Evolutionary conservation across 2,888 invertebrate genomes (phyloP).

Genomic region (Danaus chrysippus): DNA sequence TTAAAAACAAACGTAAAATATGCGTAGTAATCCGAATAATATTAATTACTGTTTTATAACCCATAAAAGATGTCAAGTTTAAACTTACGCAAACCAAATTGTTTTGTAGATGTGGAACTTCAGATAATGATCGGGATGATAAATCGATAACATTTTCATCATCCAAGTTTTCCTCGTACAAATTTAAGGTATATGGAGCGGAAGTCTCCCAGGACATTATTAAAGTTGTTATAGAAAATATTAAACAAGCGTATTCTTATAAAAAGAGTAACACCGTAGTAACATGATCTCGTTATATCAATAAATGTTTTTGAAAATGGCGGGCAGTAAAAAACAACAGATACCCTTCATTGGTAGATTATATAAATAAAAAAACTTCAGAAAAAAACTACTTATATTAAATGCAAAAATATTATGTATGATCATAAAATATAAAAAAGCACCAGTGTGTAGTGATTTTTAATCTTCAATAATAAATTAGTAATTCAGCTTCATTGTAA

Average conservation of each 20-base stretch:
- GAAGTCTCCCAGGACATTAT: neutral
- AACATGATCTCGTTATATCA: conserved; percentile 41
- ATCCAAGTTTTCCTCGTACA: conserved; percentile 57
- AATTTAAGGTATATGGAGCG: conserved; percentile 32
- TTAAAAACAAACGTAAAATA: too few species aligned
- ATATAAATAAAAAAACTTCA: neutral
- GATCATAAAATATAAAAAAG: too few species aligned
- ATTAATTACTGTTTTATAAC: neutral
- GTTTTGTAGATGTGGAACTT: conserved; percentile 48
- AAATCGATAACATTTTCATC: conserved; percentile 53
- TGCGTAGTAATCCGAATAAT: too few species aligned
- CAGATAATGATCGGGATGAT: conserved; percentile 46
- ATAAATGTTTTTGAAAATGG: conserved; percentile 45
- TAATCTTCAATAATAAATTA: too few species aligned
- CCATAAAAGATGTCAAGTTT: conserved; percentile 2
- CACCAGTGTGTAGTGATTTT: too few species aligned
- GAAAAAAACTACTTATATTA: neutral
- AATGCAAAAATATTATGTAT: neutral
- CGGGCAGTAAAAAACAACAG: conserved; percentile 29
- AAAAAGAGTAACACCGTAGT: neutral
- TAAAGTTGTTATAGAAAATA: neutral
- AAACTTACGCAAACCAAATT: conserved; percentile 51
- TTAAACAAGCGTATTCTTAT: neutral
- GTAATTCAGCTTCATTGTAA: too few species aligned
- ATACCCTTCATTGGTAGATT: neutral